Evolutionary conservation across 2,113 vertebrate genomes (phyloP), one percentile per base, ranked within the genome.

Genomic region (Cyanoramphus novaezelandiae): DNA sequence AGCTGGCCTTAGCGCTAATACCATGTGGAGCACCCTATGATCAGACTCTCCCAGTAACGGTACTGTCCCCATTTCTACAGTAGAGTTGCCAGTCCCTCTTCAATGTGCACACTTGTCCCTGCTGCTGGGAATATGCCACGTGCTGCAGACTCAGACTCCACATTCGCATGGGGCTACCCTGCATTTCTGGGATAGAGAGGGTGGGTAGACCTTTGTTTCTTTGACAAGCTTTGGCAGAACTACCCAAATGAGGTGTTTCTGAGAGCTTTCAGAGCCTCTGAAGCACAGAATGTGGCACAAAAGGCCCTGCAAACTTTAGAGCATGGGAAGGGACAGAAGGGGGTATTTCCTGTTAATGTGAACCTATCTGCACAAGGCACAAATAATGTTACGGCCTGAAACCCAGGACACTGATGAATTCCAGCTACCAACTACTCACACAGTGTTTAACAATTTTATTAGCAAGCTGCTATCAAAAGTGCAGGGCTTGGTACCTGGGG

Each of bases 101-200:
- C 52, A 31, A n/a, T 3, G 23, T 50, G 37, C 47, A 68, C 29
- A 16, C 65, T 75, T 0, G 0, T 72, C 31, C n/a, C 60, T 14
- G 28, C n/a, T 57, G 28, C 55, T 83, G 81, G 69, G 55, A 81
- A 82, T 53, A n/a, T 0, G 0, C 21, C 49, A 13, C 0, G 0
- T n/a, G 46, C 53, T 75, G 55, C 74, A 46, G 3, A 84, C 62
- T 24, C 6, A 1, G 37, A n/a, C n/a, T 75, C 29, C 46, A 10
- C 11, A 37, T 47, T 57, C 46, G 47, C 19, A 7, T 0, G 6
- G 4, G 44, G 39, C 33, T 62, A 52, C 25, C 23, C 14, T 37
- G 37, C n/a, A 67, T n/a, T 82, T 68, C 52, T 71, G 17, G 27
- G 24, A 7, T 10, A 75, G 64, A 69, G 8, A 53, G 41, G 59